These are phyloP conservation scores for Pseudopipra pipra DNA, from an alignment of 2,113 vertebrate genomes.

Conservation along the genomic window DNA sequence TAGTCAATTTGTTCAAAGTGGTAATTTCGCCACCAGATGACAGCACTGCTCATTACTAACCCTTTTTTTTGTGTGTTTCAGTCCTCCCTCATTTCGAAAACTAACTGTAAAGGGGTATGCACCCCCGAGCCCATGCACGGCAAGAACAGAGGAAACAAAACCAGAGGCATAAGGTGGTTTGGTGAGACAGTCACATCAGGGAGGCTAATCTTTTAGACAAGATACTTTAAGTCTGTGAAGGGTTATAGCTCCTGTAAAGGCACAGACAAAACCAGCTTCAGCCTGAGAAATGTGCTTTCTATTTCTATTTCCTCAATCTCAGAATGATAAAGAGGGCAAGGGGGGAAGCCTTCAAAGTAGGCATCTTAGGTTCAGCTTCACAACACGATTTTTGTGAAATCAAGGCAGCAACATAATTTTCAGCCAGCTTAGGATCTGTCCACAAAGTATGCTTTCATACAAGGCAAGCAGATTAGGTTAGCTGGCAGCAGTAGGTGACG, in stretches of 20 bases:
- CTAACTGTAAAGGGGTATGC: background rate
- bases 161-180: background rate
- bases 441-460: background rate
- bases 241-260: background rate
- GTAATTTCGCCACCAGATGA: slow-evolving; percentile 22
- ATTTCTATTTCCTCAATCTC: background rate
- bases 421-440: background rate
- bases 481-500: background rate
- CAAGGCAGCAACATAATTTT: slow-evolving; percentile 6
- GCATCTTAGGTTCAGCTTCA: background rate
- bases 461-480: background rate
- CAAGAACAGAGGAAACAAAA: background rate
- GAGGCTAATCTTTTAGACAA: background rate
- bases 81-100: background rate
- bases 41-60: background rate
- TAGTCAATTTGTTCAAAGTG: background rate
- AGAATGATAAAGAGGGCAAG: background rate
- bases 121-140: background rate
- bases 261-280: background rate
- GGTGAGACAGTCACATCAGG: background rate
- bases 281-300: background rate
- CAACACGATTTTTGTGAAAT: background rate
- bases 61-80: background rate
- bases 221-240: background rate
- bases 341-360: slow-evolving; percentile 16